Conservation (phyloP, 2,113 vertebrate species). For the Epinephelus moara region DNA sequence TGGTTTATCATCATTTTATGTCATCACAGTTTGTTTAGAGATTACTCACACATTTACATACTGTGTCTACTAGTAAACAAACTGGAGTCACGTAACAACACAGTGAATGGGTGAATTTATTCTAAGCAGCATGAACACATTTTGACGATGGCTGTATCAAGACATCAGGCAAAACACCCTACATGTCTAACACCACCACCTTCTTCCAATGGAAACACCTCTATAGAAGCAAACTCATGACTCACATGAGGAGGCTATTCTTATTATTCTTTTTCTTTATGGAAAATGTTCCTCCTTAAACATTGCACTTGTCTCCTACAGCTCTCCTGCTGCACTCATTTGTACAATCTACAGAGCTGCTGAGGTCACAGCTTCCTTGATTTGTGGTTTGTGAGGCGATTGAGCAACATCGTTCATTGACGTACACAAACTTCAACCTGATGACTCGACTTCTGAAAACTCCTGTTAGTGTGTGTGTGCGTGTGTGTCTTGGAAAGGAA, state of each 20-base stretch:
- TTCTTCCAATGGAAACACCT: slow-evolving; percentile 15
- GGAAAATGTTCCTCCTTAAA: slow-evolving; percentile 41
- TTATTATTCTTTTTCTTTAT: slow-evolving; percentile 33
- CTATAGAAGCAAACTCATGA: slow-evolving; percentile 49
- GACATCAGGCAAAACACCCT: neutral
- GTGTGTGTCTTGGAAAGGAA: neutral
- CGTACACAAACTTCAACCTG: slow-evolving; percentile 64
- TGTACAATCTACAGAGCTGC: slow-evolving; percentile 12
- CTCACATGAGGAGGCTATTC: slow-evolving; percentile 37
- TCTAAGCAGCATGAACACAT: neutral
- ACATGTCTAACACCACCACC: neutral
- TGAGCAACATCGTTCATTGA: slow-evolving; percentile 80
- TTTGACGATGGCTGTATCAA: neutral
- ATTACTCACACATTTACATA: neutral
- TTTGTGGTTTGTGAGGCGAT: slow-evolving; percentile 77
- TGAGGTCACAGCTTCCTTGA: slow-evolving; percentile 72
- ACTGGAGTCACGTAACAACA: neutral
- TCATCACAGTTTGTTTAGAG: neutral
- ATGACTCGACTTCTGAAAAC: slow-evolving; percentile 78
- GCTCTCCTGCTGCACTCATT: slow-evolving; percentile 14
- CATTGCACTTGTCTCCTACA: slow-evolving; percentile 13
- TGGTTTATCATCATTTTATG: neutral
- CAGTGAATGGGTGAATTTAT: neutral
- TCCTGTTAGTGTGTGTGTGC: neutral
- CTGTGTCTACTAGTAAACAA: neutral